Base-by-base conservation (phyloP, 2,113 vertebrate genomes). In the Bufo bufo region DNA sequence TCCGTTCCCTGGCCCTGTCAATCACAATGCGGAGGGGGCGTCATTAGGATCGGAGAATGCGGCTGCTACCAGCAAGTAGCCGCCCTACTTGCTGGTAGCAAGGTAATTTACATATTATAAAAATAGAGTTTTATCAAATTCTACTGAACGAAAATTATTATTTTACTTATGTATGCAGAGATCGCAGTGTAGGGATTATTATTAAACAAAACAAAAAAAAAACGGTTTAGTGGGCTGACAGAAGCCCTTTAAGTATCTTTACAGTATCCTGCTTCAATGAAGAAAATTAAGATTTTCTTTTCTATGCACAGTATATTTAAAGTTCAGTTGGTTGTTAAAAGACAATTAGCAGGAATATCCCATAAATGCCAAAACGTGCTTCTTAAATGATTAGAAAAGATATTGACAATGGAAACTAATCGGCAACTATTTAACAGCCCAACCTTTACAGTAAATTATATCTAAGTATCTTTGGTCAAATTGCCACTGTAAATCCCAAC, bases 381-480 rank as follows among this genome's bases (percentile, higher is more conserved):
- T 20, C 17, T 63, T 3, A 4, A 63, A 63, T 49, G n/a, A 19
- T 56, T 56, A 79, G 78, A 13, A 59, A 12, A 59, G 7, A 33
- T 59, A 13, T 79, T 5, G 7, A 79, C 50, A 71, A 14, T 54
- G 49, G 52, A 23, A 43, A 47, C 45, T 10, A 74, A 85, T 85
- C n/a, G 61, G 59, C 8, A 49, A 11, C 59, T 43, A 61, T 47
- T 72, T 61, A 77, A 59, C 84, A 77, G 54, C 43, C 4, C 16
- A 77, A 77, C 61, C 71, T 77, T 58, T 71, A 43, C 71, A 77
- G 17, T 75, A 61, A 85, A 10, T 58, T 47, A 54, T 19, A n/a
- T 85, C 77, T 77, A 43, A 71, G 84, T 61, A 85, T 59, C 61
- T 61, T 85, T 33, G 75, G 84, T 85, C 84, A 77, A 17, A 0